Conservation (phyloP, 2,113 vertebrate species). For the Pelusios castaneus region DNA sequence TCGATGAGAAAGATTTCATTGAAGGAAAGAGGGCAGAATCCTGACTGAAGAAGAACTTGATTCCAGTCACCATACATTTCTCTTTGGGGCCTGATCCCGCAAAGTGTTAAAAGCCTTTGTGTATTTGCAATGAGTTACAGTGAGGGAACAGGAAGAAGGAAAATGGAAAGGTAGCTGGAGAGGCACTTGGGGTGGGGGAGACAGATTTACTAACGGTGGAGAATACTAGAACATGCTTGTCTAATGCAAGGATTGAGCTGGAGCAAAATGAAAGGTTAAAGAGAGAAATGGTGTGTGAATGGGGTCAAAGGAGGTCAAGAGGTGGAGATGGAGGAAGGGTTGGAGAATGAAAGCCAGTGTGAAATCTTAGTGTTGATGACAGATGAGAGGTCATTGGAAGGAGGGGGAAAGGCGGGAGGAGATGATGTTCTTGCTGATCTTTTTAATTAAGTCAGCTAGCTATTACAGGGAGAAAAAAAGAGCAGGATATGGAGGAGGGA, state of each 20-base stretch:
- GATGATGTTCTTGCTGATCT: neutral
- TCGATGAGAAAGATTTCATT: neutral
- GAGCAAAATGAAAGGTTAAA: neutral
- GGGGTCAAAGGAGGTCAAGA: neutral
- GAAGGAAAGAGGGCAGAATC: neutral
- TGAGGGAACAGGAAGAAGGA: neutral
- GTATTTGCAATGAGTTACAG: neutral
- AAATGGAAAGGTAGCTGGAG: neutral
- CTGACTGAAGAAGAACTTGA: neutral
- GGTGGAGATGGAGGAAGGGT: neutral
- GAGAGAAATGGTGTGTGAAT: neutral
- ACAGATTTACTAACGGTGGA: neutral
- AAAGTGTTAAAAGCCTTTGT: neutral
- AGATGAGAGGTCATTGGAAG: neutral
- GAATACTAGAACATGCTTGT: neutral
- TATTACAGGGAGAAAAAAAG: neutral
- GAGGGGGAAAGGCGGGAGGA: neutral
- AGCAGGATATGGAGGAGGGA: neutral
- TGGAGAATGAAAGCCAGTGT: neutral
- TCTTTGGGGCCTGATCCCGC: neutral
- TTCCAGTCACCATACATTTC: neutral
- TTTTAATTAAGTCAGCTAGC: neutral
- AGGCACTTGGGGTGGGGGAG: neutral
- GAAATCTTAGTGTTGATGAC: neutral
- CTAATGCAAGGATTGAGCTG: neutral